phyloP scores from a whole-genome alignment of 1,140 invertebrate genomes.

The Drosophila gunungcola region DNA sequence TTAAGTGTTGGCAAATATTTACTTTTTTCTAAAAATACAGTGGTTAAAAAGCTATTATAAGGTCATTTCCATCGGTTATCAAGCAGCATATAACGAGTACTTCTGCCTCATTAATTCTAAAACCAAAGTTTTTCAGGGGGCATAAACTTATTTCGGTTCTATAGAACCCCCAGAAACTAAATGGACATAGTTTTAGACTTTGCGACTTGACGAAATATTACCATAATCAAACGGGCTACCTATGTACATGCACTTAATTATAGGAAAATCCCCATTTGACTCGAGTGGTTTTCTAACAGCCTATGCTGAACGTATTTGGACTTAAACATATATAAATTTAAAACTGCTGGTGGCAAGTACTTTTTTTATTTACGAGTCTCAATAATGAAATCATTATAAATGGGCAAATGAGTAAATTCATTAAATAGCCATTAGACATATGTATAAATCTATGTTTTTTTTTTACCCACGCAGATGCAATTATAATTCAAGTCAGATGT shows the following conservation, averaged over 20 bases:
- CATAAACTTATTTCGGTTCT: neutral
- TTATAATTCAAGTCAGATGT: too few relatives aligned
- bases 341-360: neutral
- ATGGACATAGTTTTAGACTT: too few relatives aligned
- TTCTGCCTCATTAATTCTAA: slow-evolving; percentile 1
- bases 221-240: too few relatives aligned
- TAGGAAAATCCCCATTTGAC: neutral
- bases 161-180: too few relatives aligned
- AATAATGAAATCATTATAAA: neutral
- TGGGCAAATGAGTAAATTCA: neutral
- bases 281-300: neutral
- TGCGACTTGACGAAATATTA: too few relatives aligned
- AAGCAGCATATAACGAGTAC: neutral
- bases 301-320: neutral
- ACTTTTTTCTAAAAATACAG: neutral
- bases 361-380: neutral
- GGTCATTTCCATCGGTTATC: slow-evolving; percentile 4
- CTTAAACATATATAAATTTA: neutral
- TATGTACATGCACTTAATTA: too few relatives aligned
- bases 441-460: too few relatives aligned
- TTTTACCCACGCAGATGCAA: too few relatives aligned
- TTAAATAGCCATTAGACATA: too few relatives aligned
- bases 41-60: neutral
- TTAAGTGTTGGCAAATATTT: neutral
- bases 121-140: neutral